Percentiles rank a stretch among this genome's conserved stretches.
phyloP scores from a whole-genome alignment of 2,113 vertebrate species.

The Sinocyclocheilus maitianheensis region DNA sequence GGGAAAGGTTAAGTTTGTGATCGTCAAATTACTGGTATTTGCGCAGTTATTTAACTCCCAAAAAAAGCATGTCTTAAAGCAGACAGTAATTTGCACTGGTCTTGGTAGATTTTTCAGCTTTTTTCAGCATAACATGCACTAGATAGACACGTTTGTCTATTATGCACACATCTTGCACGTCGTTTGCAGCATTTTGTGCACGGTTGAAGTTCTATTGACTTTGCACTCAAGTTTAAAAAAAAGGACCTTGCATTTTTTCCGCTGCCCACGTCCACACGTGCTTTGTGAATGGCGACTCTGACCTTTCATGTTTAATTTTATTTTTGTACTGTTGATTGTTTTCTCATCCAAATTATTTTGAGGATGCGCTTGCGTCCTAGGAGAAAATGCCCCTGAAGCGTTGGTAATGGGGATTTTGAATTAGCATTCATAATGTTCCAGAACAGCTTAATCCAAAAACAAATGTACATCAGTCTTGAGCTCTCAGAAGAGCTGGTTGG shows the following conservation, averaged over 20 bases:
- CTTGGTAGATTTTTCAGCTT: no score
- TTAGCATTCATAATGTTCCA: conserved; percentile 49
- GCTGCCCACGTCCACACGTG: neutral
- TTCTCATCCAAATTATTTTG: neutral
- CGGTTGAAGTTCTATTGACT: neutral
- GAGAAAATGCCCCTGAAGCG: conserved; percentile 5
- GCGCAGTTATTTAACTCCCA: no score
- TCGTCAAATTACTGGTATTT: no score
- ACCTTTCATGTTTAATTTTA: neutral
- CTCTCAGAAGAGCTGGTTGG: conserved; percentile 1
- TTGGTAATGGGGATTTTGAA: conserved; percentile 43
- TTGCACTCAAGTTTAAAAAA: neutral
- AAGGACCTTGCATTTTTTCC: neutral
- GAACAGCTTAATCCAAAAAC: conserved; percentile 33
- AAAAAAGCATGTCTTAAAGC: no score
- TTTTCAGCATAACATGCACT: no score
- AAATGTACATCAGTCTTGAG: conserved; percentile 8
- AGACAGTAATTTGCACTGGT: no score
- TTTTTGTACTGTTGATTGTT: conserved; percentile 6
- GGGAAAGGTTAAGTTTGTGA: no score
- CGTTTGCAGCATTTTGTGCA: neutral
- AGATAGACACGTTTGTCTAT: neutral
- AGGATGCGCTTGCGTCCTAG: neutral
- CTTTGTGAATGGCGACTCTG: neutral
- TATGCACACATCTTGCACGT: neutral